Evolutionary conservation across 2,888 invertebrate species (phyloP), one percentile per base, ranked within the genome.

Genomic region (Chironomus tentans): DNA sequence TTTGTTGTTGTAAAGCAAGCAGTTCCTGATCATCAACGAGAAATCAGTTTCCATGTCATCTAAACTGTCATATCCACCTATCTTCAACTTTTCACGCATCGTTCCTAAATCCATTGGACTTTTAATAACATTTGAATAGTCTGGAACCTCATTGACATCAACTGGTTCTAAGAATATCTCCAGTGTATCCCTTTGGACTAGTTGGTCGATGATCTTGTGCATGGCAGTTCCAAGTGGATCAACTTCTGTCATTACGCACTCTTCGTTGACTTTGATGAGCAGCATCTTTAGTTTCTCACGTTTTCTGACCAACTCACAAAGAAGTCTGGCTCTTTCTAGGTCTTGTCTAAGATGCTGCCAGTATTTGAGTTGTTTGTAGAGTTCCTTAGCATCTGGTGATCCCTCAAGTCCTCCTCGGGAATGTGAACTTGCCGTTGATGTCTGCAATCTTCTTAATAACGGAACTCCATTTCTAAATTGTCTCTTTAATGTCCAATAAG

Each of bases 401-500:
- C 87, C 88, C 78, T 89, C 88, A 80, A 88, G 88, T 77, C 88
- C 88, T 78, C 82, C 82, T 69, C 88, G 87, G 78, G 87, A 82
- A 24, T 83, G 86, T 28, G 87, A 85, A 13, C 84, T 82, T 78
- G 87, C 79, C 84, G 84, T 83, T 77, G 70, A 78, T 48, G 89
- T 90, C 80, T 95, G 95, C 38, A 96, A 85, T 5, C 98, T 85
- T 65, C 98, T 84, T 77, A 99, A 84, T 77, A 99, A 86, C 0
- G 99, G 98, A 7, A 98, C 98, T 0, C 99, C 99, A 81, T 98
- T 97, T 71, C 98, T 86, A 78, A 93, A 92, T 81, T 97, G 95
- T 1, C 99, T 85, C 83, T 99, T 99, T 65, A 98, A 85, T 3
- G 96, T 98, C 99, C 99, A 99, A 82, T 98, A 99, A 0, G 96